Conservation (phyloP, 2,797 vertebrate species). For the Mus minutoides region DNA sequence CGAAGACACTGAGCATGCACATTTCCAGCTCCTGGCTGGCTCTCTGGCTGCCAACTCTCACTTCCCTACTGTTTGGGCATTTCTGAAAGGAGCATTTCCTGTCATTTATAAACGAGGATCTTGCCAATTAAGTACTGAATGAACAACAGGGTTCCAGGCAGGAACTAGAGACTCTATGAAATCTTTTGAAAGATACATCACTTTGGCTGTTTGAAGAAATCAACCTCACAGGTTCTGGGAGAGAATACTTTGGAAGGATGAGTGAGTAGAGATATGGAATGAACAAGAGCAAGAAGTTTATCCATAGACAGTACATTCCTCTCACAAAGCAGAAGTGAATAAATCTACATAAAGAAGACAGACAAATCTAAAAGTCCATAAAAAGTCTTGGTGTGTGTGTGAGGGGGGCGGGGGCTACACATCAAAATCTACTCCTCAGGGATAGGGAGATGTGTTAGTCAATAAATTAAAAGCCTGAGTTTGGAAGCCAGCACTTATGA, state of each 20-base stretch:
- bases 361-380: slow-evolving; percentile 6
- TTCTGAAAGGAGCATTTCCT: slow-evolving; percentile 81
- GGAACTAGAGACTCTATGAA: slow-evolving; percentile 58
- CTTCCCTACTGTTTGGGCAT: slow-evolving; percentile 65
- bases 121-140: slow-evolving; percentile 71
- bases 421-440: background rate
- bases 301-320: background rate
- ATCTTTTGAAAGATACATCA: background rate
- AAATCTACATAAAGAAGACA: slow-evolving; percentile 26
- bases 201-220: slow-evolving; percentile 7
- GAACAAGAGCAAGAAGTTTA: slow-evolving; percentile 41
- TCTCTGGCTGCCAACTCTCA: slow-evolving; percentile 39
- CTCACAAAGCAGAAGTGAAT: slow-evolving; percentile 35
- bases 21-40: slow-evolving; percentile 28
- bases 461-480: background rate
- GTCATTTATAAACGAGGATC: slow-evolving; percentile 52
- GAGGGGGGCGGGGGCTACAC: background rate
- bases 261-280: background rate
- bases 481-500: background rate
- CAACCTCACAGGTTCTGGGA: slow-evolving; percentile 58
- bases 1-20: background rate
- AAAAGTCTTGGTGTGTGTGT: background rate
- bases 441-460: background rate
- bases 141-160: slow-evolving; percentile 71
- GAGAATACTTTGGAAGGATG: background rate